phyloP scores from a whole-genome alignment of 2,797 vertebrate species.

The Thripadectes ignobilis region DNA sequence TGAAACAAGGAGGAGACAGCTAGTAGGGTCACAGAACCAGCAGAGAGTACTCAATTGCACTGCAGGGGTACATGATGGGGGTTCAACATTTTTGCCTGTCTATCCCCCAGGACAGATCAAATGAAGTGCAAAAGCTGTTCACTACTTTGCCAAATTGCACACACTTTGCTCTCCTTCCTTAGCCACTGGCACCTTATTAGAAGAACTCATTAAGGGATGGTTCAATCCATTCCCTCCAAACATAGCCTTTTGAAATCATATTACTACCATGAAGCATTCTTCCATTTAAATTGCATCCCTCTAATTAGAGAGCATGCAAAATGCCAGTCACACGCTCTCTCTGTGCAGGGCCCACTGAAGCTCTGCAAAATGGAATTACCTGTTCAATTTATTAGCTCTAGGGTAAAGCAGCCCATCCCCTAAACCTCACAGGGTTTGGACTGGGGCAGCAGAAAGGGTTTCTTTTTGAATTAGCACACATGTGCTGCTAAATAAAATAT shows the following conservation, averaged over 20 bases:
- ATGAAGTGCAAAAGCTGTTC: constrained; percentile 28
- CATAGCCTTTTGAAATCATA: constrained; percentile 49
- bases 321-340: constrained; percentile 41
- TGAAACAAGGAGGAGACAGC: constrained; percentile 82
- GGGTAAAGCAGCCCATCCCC: background rate
- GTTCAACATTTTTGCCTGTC: constrained; percentile 20
- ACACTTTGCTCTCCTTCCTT: constrained; percentile 37
- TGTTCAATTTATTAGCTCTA: constrained; percentile 32
- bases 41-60: background rate
- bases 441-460: constrained; percentile 12
- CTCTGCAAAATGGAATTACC: constrained; percentile 26
- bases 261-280: constrained; percentile 50
- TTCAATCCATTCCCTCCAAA: constrained; percentile 35
- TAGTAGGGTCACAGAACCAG: constrained; percentile 61
- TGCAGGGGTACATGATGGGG: background rate
- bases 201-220: constrained; percentile 44
- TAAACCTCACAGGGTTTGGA: constrained; percentile 19
- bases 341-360: background rate
- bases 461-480: constrained; percentile 24
- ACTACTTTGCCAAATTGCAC: constrained; percentile 40
- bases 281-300: constrained; percentile 34
- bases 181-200: constrained; percentile 51
- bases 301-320: constrained; percentile 53
- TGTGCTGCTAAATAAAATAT: constrained; percentile 57
- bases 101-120: constrained; percentile 45